A percentile compares a stretch with the other conserved stretches of the same genome.
Evolutionary conservation across 2,888 invertebrate species (phyloP).

Genomic region (Machimus atricapillus): DNA sequence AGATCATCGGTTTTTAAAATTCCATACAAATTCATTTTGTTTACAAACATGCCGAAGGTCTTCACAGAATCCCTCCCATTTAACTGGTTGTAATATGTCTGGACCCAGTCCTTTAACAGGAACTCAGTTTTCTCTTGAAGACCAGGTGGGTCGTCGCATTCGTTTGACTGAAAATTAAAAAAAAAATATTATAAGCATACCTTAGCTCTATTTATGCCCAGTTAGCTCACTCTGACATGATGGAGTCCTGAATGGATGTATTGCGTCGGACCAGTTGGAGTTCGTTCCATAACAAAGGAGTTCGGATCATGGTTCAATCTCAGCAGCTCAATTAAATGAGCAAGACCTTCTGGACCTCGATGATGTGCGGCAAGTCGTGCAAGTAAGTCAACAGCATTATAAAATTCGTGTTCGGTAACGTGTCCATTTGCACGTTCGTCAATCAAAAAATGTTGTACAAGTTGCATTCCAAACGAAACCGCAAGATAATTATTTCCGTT

Average conservation of each 20-base stretch:
- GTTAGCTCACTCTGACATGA: conserved; percentile 73
- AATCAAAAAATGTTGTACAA: conserved; percentile 85
- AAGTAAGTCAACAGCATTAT: conserved; percentile 85
- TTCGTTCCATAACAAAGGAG: conserved; percentile 77
- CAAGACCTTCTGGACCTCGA: conserved; percentile 83
- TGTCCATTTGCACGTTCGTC: conserved; percentile 81
- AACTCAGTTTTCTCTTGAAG: conserved; percentile 94
- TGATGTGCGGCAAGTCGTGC: conserved; percentile 78
- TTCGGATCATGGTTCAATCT: conserved; percentile 76
- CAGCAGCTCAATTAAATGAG: conserved; percentile 81
- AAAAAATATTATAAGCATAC: neutral
- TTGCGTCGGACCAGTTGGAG: conserved; percentile 80
- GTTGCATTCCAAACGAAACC: conserved; percentile 88
- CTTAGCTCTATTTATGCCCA: neutral
- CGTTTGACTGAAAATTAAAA: conserved; percentile 70
- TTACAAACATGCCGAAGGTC: conserved; percentile 92
- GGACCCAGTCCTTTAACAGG: conserved; percentile 94
- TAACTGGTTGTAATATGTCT: conserved; percentile 80
- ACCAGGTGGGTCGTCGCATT: conserved; percentile 92
- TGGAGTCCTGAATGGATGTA: conserved; percentile 93
- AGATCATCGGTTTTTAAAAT: conserved; percentile 97
- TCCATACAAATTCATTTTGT: conserved; percentile 95
- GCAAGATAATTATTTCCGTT: conserved; percentile 82
- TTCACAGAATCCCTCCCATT: conserved; percentile 85
- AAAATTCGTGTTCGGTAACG: conserved; percentile 84